phyloP scores from a whole-genome alignment of 2,888 invertebrate species.

The Syrista parreyssii region DNA sequence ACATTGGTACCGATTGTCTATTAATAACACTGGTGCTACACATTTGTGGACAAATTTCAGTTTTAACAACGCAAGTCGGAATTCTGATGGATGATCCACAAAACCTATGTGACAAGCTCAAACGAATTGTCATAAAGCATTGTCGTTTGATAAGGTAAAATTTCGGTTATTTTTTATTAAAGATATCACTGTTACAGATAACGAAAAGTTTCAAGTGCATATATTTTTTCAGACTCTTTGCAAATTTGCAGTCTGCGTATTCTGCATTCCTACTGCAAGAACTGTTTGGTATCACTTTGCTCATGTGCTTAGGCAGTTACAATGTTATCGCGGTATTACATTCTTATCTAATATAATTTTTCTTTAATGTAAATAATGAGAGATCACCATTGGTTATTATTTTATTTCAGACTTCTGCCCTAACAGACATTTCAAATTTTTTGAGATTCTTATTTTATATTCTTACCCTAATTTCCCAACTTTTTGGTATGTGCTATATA shows the following conservation, averaged over 20 bases:
- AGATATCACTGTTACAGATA: neutral
- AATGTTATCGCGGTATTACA: constrained; percentile 16
- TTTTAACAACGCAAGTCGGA: constrained; percentile 16
- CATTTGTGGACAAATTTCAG: constrained; percentile 27
- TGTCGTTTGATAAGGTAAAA: neutral
- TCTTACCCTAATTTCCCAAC: constrained; percentile 25
- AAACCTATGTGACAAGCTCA: neutral
- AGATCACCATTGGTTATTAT: neutral
- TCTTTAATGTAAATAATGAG: neutral
- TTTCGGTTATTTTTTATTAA: neutral
- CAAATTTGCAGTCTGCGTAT: neutral
- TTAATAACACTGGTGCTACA: constrained; percentile 26
- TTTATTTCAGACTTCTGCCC: neutral
- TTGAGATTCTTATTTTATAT: constrained; percentile 19
- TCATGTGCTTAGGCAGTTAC: constrained; percentile 26
- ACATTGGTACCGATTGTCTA: constrained; percentile 17
- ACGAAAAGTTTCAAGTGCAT: neutral
- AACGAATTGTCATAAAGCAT: neutral
- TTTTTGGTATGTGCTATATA: constrained; percentile 35
- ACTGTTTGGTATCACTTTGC: constrained; percentile 14
- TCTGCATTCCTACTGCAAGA: constrained; percentile 19
- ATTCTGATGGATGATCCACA: neutral
- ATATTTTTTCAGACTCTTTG: neutral
- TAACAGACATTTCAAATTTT: neutral
- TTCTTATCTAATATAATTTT: neutral